These are phyloP conservation scores for Perithous albicinctus DNA, from an alignment of 2,888 invertebrate species.

Conservation along the genomic window DNA sequence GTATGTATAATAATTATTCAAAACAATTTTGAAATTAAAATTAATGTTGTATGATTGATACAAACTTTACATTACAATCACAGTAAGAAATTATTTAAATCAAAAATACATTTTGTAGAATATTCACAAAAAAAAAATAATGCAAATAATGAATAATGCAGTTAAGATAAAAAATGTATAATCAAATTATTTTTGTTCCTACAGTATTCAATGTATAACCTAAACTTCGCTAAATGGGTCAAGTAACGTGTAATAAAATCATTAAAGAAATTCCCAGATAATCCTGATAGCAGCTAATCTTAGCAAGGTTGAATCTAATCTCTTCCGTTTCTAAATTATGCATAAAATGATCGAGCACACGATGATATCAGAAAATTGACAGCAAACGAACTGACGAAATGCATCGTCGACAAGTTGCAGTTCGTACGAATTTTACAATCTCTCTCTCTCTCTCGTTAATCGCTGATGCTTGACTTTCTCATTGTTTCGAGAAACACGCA, in stretches of 20 bases:
- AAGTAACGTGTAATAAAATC: background rate
- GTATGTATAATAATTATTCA: too few species aligned
- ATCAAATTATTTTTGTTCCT: background rate
- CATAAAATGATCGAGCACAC: background rate
- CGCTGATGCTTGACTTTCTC: background rate
- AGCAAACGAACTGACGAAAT: conserved; percentile 17
- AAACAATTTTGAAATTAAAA: too few species aligned
- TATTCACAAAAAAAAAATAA: background rate
- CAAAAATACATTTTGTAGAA: background rate
- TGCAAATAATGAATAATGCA: background rate
- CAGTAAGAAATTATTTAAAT: background rate
- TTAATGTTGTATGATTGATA: too few species aligned
- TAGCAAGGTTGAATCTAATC: background rate
- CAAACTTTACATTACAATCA: background rate
- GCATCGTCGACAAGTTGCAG: background rate
- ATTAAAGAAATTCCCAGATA: background rate
- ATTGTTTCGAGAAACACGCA: too few species aligned
- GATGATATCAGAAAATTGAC: conserved; percentile 15
- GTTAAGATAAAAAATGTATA: background rate
- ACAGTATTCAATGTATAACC: conserved; percentile 14
- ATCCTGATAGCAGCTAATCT: background rate
- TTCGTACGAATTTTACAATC: background rate
- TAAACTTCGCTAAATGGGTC: conserved; percentile 4
- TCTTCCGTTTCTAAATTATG: background rate
- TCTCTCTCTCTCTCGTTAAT: background rate